These are phyloP conservation scores for Sebastes glaucus DNA, from an alignment of 2,797 vertebrate genomes.

Conservation along the genomic window DNA sequence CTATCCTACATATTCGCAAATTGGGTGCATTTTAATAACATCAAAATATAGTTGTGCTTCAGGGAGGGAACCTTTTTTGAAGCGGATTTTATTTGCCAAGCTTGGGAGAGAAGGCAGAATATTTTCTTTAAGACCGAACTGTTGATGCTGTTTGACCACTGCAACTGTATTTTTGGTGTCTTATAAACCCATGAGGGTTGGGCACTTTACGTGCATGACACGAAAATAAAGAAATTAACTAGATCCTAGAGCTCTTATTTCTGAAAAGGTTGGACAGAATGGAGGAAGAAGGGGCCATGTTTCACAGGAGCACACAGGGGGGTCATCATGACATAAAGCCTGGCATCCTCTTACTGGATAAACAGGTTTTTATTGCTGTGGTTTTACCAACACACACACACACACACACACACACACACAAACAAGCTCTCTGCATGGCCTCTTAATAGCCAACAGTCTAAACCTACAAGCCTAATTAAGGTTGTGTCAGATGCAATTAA, in stretches of 20 bases:
- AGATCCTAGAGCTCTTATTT: neutral
- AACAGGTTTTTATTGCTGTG: slow-evolving; percentile 75
- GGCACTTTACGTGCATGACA: no score
- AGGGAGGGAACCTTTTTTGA: no score
- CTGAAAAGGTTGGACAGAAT: slow-evolving; percentile 1
- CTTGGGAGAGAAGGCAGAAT: no score
- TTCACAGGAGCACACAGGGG: slow-evolving; percentile 33
- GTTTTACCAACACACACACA: slow-evolving; percentile 14
- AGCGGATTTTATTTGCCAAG: no score
- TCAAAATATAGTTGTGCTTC: no score
- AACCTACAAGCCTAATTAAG: slow-evolving; percentile 63
- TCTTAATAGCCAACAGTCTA: slow-evolving; percentile 52
- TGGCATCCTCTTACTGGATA: slow-evolving; percentile 75
- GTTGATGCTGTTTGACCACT: no score
- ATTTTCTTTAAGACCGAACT: no score
- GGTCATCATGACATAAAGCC: slow-evolving; percentile 50
- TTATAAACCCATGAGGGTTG: no score
- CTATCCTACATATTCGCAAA: no score
- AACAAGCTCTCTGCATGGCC: slow-evolving; percentile 15
- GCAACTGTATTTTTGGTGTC: no score
- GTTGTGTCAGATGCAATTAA: slow-evolving; percentile 59
- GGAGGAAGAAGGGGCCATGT: slow-evolving; percentile 22
- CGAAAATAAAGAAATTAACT: no score
- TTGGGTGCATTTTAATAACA: no score
- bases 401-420: neutral